A percentile compares a stretch with the other conserved stretches of the same genome.
Evolutionary conservation across 2,888 invertebrate species (phyloP).

Genomic region (Notocelia uddmanniana): DNA sequence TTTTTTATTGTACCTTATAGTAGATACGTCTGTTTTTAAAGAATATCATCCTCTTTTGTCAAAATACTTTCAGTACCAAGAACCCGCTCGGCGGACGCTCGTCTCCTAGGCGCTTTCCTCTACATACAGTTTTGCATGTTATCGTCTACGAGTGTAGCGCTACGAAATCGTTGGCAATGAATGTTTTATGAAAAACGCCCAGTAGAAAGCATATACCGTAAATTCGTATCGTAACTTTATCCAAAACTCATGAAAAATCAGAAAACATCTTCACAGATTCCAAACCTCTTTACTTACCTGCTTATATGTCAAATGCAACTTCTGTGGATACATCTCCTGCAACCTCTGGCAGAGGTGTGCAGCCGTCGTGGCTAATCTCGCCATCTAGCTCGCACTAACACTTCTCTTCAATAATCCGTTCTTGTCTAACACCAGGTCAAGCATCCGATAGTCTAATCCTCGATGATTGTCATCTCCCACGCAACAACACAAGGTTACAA

Average conservation of each 20-base stretch:
- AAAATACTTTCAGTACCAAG: no score
- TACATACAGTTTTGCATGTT: no score
- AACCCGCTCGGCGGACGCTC: no score
- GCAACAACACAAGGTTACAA: conserved; percentile 14
- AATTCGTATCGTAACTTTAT: no score
- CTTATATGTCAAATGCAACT: conserved; percentile 66
- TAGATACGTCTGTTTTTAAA: no score
- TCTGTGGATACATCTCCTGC: conserved; percentile 78
- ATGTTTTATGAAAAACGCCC: no score
- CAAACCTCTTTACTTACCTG: conserved; percentile 56
- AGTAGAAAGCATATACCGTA: no score
- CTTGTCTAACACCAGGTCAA: conserved; percentile 38
- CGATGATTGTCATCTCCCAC: conserved; percentile 31
- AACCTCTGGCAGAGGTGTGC: conserved; percentile 76
- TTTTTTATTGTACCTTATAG: no score
- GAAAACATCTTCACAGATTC: neutral
- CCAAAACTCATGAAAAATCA: neutral
- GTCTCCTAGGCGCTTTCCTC: no score
- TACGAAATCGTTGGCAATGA: no score
- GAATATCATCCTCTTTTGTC: no score
- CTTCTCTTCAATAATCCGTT: conserved; percentile 14
- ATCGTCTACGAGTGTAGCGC: no score
- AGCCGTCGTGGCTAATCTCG: conserved; percentile 73
- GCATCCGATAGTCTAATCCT: conserved; percentile 38
- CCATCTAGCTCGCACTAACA: conserved; percentile 60